Evolutionary conservation across 2,113 vertebrate species (phyloP), one percentile per base, ranked within the genome.

Genomic region (Archilochus colubris): DNA sequence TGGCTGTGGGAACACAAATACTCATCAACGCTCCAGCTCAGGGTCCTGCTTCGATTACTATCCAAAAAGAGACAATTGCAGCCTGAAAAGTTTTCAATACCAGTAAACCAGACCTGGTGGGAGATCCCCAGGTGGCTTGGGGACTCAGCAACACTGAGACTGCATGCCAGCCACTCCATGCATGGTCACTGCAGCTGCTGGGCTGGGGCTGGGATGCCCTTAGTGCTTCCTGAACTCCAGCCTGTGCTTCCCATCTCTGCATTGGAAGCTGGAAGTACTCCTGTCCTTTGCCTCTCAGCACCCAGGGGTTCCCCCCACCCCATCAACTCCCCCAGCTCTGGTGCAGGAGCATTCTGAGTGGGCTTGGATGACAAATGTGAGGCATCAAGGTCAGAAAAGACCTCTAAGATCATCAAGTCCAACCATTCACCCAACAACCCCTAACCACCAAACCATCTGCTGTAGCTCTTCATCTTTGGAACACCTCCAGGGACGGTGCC

Each of bases 1-100:
- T 86, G 48, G 86, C 94, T 90, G 80, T 36, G 44, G 91, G 80
- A 94, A 92, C 48, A 94, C 86, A 95, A 91, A 89, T 62, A 89
- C 79, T 77, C 69, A 67, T 86, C 51, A 4, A 59, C 48, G 80
- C 48, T 82, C 80, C 62, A 77, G 79, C 86, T 86, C 89, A 55
- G 73, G 66, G 59, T 81, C 77, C 73, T 48, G 61, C 89, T 86
- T 79, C 7, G 8, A 68, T 91, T 86, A 62, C 89, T 84, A 89
- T 30, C 58, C 66, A 91, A 92, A 86, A 68, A 1, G 18, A 86
- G 86, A 81, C 6, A 3, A 67, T 21, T 40, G 21, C 69, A 67
- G 69, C 23, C 82, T 68, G 43, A 86, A 88, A 85, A 82, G 85
- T 67, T 93, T 87, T 74, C 67, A 80, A 43, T 43, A 53, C 53